Base-by-base conservation (phyloP, 2,113 vertebrate genomes). In the Pimephales promelas region DNA sequence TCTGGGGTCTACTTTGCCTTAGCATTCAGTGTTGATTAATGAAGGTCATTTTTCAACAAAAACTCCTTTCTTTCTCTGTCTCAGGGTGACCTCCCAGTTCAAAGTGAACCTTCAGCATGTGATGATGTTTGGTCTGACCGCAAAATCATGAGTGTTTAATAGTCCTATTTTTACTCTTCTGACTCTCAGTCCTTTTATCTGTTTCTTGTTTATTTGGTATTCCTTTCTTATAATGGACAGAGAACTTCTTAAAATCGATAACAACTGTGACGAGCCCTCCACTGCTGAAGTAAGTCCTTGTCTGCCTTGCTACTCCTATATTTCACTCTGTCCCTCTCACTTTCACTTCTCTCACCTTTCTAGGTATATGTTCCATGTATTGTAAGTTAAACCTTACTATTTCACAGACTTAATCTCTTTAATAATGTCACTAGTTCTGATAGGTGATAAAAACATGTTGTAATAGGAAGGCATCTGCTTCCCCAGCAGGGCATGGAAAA, bases 401-500 rank as follows among this genome's bases (percentile, higher is more conserved):
- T 31, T 16, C 3, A 49, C 16, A 54, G 5, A 76, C 10, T 22
- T 13, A 13, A 36, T 34, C 31, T 24, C 24, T 56, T 31, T 22
- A 34, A 20, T 20, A n/a, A 59, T n/a, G 5, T 56, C 72, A 40
- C 9, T 26, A 47, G 61, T 62, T 64, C 22, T 68, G 14, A 49
- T 34, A 14, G 5, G 45, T 26, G 47, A 36, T 66, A 28, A 52
- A 52, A 54, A 57, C 47, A 34, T 68, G 34, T 74, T 43, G 36
- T 57, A 73, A 73, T 72, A 74, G 40, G 47, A 83, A 24, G 56
- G 10, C 28, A 40, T 59, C 24, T 82, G 81, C 49, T 49, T 83
- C 26, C 59, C n/a, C 73, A 52, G 64, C 78, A 92, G 91, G 86
- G 89, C 11, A 85, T 87, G 2, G 74, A 88, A 45, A 91, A 81